Percentiles rank a stretch among this genome's conserved stretches.
These are phyloP conservation scores for Smittia aterrima DNA, from an alignment of 2,888 invertebrate species.

Conservation along the genomic window DNA sequence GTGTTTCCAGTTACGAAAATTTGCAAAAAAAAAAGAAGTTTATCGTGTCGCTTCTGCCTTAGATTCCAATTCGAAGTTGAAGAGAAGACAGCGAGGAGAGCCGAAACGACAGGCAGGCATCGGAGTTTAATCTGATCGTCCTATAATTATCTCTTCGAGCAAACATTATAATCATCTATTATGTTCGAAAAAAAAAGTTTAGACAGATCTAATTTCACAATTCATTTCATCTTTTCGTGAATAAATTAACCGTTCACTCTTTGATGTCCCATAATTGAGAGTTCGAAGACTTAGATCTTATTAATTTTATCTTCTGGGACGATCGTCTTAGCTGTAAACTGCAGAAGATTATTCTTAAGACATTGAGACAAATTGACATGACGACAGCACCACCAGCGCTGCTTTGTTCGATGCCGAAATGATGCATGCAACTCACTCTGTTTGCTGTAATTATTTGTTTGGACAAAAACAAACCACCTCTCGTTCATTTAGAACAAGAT, in stretches of 20 bases:
- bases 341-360: background rate
- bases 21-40: background rate
- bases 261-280: conserved; percentile 10
- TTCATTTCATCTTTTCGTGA: conserved; percentile 20
- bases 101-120: background rate
- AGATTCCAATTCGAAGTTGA: background rate
- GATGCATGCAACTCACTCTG: too few relatives aligned
- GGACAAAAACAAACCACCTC: conserved; percentile 4
- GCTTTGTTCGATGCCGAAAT: too few relatives aligned
- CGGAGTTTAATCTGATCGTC: conserved; percentile 26
- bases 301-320: background rate
- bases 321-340: background rate
- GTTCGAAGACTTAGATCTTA: background rate
- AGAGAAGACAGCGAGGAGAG: background rate
- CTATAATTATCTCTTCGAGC: conserved; percentile 34
- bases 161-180: conserved; percentile 37
- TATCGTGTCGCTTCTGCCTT: background rate
- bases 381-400: background rate
- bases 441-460: background rate
- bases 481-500: background rate
- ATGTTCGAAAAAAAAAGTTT: conserved; percentile 25
- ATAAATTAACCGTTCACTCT: conserved; percentile 25
- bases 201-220: conserved; percentile 28
- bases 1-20: background rate
- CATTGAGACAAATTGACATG: background rate